Evolutionary conservation across 2,888 invertebrate genomes (phyloP).

Genomic region (Alsophila aescularia): DNA sequence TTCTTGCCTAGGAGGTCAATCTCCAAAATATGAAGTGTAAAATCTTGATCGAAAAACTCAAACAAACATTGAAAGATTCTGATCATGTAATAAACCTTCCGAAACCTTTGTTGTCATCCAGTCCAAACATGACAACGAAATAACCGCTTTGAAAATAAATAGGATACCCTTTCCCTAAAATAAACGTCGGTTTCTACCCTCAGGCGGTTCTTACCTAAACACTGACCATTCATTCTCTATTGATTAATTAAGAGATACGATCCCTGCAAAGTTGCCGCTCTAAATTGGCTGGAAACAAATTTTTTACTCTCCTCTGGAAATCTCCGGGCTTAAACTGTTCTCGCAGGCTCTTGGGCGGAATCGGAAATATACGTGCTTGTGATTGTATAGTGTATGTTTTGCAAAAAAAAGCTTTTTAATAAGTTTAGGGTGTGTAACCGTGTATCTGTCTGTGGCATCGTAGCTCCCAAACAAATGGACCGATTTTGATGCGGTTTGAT

Average conservation of each 20-base stretch:
- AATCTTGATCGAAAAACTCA: no score
- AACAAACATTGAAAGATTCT: background rate
- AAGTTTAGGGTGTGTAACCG: no score
- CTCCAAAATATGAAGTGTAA: no score
- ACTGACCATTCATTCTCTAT: slow-evolving; percentile 22
- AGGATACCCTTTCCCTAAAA: slow-evolving; percentile 11
- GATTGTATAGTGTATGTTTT: background rate
- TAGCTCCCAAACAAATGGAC: no score
- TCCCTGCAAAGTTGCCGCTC: slow-evolving; percentile 11
- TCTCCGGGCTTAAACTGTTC: slow-evolving; percentile 8
- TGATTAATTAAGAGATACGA: slow-evolving; percentile 25
- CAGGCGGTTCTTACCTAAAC: slow-evolving; percentile 10
- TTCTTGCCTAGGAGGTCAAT: no score
- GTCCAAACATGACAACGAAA: background rate
- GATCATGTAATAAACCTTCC: background rate
- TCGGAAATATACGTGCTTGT: background rate
- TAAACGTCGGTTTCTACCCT: slow-evolving; percentile 15
- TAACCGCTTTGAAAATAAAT: slow-evolving; percentile 1
- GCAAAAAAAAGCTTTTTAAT: no score
- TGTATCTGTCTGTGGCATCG: no score
- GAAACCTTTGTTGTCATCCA: no score
- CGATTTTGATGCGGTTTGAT: no score
- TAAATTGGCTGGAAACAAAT: slow-evolving; percentile 18
- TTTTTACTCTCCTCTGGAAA: slow-evolving; percentile 15
- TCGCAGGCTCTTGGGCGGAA: slow-evolving; percentile 6